Evolutionary conservation across 2,797 vertebrate genomes (phyloP), one percentile per base, ranked within the genome.

Genomic region (Onychomys torridus): DNA sequence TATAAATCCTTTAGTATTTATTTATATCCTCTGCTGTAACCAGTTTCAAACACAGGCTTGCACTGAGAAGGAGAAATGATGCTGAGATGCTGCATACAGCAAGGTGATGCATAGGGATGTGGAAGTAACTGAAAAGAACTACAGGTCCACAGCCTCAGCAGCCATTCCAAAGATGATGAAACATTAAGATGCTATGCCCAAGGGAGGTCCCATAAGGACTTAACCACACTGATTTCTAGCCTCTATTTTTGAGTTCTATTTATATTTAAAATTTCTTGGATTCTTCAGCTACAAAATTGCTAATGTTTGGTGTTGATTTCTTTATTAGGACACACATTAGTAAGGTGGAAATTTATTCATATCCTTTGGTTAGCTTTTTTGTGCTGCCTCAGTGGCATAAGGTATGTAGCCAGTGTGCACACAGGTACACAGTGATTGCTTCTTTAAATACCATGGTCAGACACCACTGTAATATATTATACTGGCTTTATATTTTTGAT

Each of bases 1-100:
- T 49, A 49, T 49, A 49, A 49, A 49, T 49, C 49, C 49, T 49
- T 49, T 49, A 10, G 49, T 49, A 49, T 49, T 49, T 49, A 49
- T 49, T 49, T 49, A 49, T 49, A 49, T 49, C 49, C 49, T 49
- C 14, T 5, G 37, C 34, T 7, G 19, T 0, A 12, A 63, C 69
- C 57, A 34, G 6, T 86, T 94, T 91, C 55, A 79, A 69, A 82
- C 57, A 21, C 29, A 89, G 67, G 25, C n/a, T 89, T 43, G 55
- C 11, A 7, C 0, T 8, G 37, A 49, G 69, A 73, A 59, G n/a
- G 32, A 77, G 61, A 76, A n/a, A 37, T 29, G 2, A 12, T 2
- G 4, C 0, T 2, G 6, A 69, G 6, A 69, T 10, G 8, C 11
- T 7, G 17, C 2, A 3, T 0, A 6, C 19, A 13, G 14, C 10